Base-by-base conservation (phyloP, 2,888 invertebrate species). In the Catocala sponsa region DNA sequence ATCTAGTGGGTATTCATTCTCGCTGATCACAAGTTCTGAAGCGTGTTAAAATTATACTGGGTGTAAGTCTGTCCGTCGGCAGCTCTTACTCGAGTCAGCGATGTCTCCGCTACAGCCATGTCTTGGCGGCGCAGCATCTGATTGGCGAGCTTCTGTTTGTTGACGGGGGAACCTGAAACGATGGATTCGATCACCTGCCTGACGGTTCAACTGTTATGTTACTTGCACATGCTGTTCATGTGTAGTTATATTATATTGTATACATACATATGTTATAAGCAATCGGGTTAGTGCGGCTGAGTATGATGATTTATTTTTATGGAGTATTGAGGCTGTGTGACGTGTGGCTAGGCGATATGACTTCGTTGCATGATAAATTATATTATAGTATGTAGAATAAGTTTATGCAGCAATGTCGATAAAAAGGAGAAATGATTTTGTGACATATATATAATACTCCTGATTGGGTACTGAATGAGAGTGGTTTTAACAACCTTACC, bases 141-240 rank as follows among this genome's bases (percentile, higher is more conserved):
- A 91, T 97, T 97, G 89, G 96, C 97, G 94, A 97, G 94, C 95
- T 97, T 97, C 95, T 96, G 96, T 94, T 96, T 97, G 95, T 97
- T 97, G 94, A 97, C 96, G 75, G 97, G 97, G 74, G 97, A 97
- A 90, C 97, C 97, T 97, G 96, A 55, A 94, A 90, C 80, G 85
- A 63, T 67, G 63, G 84, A 63, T 71, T 64, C 70, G 60, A 65
- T 88, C 83, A 86, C 90, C 89, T 85, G 85, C 89, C 88, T 89
- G 83, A 81, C 76, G 78, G 70, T 72, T 73, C 80, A 83, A 67
- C 48, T 51, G 13, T 78, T 46, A 7, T 43, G 25, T 25, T 25
- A 11, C 48, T 33, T 12, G 10, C 47, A 35, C 58, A 52, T 65
- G 55, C 59, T 62, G 43, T 55, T 56, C 42, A 53, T 35, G 32